phyloP scores from a whole-genome alignment of 2,888 invertebrate genomes.

The Ophion ellenae region DNA sequence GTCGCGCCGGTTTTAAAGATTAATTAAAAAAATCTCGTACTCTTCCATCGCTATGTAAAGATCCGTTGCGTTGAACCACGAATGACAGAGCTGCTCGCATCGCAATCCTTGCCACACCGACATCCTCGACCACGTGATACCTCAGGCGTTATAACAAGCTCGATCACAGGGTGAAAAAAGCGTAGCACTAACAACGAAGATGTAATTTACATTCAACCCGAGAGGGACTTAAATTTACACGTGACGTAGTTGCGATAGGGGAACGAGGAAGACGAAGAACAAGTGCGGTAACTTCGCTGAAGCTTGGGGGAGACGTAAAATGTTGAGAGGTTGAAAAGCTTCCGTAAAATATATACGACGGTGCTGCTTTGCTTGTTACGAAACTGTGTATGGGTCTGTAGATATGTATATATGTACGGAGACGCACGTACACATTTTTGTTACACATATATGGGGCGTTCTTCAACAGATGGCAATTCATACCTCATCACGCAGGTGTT shows the following conservation, averaged over 20 bases:
- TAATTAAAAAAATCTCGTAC: no score
- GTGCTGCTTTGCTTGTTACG: slow-evolving; percentile 15
- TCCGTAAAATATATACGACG: slow-evolving; percentile 50
- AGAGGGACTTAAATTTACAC: slow-evolving; percentile 60
- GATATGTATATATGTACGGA: background rate
- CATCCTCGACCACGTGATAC: slow-evolving; percentile 8
- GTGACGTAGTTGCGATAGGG: slow-evolving; percentile 45
- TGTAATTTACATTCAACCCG: slow-evolving; percentile 64
- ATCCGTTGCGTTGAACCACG: background rate
- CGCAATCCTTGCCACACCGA: slow-evolving; percentile 26
- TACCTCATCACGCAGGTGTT: background rate
- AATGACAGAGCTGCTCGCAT: background rate
- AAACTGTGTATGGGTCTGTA: slow-evolving; percentile 22
- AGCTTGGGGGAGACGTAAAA: background rate
- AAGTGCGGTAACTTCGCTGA: slow-evolving; percentile 46
- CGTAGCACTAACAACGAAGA: background rate
- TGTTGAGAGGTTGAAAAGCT: slow-evolving; percentile 45
- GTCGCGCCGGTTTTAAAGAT: no score
- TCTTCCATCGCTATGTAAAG: background rate
- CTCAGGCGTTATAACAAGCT: slow-evolving; percentile 9
- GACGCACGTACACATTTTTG: background rate
- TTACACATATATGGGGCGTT: slow-evolving; percentile 29
- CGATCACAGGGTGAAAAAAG: slow-evolving; percentile 40
- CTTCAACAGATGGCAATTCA: slow-evolving; percentile 2
- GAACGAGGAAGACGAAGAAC: slow-evolving; percentile 53